Evolutionary conservation across 30 jellyfish, hydroid and myxozoan genomes (phyloP), one percentile per base, ranked within the genome.

Genomic region (Chrysaora quinquecirrha): DNA sequence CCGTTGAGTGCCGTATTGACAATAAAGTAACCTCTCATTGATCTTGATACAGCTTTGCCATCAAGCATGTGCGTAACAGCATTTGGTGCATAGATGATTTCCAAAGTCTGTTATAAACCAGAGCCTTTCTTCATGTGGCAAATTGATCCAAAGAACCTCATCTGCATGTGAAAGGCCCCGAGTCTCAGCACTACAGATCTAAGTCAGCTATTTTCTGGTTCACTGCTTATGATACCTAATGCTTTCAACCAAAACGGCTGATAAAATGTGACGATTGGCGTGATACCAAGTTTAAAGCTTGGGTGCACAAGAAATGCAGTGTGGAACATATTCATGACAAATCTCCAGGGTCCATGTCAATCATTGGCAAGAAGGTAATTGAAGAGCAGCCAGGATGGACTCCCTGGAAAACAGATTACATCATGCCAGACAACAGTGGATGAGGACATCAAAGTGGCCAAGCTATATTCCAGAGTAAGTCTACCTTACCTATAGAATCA

Each of bases 121-220:
- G 84, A 33, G 19, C 84, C 90, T 43, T 64, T 49, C 90, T 62
- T 64, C 31, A 76, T 11, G 43, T 33, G 16, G 63, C 90, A 84
- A n/a, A 79, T 79, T 27, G 64, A 56, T 4, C 88, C 88, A 25
- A 79, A 61, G 63, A 62, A 79, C 63, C 90, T 80, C 90, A 80
- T 80, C 54, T 38, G 54, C 54, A 38, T 38, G 54, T 38, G 54
- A 38, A 38, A 38, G 54, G 54, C 54, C 54, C 31, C 84, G 18
- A 80, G 84, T 3, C 64, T 47, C 25, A 80, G 32, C n/a, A 46
- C 33, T 0, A 64, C 43, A 25, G 34, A 22, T 10, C 43, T 34
- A 6, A 77, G 19, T 1, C 12, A 29, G 34, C 83, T 75, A 6
- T 25, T 58, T 18, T 6, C 1, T 1, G 84, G 48, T 48, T 60